Evolutionary conservation across 1,140 invertebrate species (phyloP), one percentile per base, ranked within the genome.

Genomic region (Drosophila pseudoobscura): DNA sequence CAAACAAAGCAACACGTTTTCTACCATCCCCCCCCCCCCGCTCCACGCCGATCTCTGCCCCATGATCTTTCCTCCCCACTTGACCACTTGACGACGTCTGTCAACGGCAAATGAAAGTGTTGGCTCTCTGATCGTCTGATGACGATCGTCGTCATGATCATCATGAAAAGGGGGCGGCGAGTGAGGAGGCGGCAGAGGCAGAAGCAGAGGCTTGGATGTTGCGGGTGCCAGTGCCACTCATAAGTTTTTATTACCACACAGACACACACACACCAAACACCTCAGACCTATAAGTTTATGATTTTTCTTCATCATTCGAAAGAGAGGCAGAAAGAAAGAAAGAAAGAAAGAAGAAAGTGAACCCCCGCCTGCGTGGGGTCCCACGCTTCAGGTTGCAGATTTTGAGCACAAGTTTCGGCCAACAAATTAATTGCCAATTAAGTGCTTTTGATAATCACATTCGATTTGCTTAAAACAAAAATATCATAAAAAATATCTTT

Each of bases 51-150:
- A 13, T 13, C 35, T 39, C 35, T 39, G 35, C 11, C 35, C 11
- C 35, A 39, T 39, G 35, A 39, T 41, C 39, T 49, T 24, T 49
- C 44, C 24, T 26, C 63, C 24, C 65, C 65, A 69, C 63, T 69
- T 69, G 51, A 56, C 62, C 51, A 69, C 65, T 70, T 70, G 66
- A 69, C 64, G 66, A 50, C 66, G 56, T 70, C 66, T 70, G 66
- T 70, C 66, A 70, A 70, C 64, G 66, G 65, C 65, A 56, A 69
- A 69, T 51, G 65, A 69, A 69, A 69, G 65, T 69, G 63, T 69
- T 69, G 49, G 65, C 65, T 31, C 39, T 35, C 2, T 17, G n/a
- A n/a, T n/a, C n/a, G n/a, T n/a, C n/a, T n/a, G 51, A 20, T 39
- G 8, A 56, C 20, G 63, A 47, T n/a, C 29, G 29, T 64, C 46